These are phyloP conservation scores for Microtus oregoni DNA, from an alignment of 2,113 vertebrate genomes.

Conservation along the genomic window DNA sequence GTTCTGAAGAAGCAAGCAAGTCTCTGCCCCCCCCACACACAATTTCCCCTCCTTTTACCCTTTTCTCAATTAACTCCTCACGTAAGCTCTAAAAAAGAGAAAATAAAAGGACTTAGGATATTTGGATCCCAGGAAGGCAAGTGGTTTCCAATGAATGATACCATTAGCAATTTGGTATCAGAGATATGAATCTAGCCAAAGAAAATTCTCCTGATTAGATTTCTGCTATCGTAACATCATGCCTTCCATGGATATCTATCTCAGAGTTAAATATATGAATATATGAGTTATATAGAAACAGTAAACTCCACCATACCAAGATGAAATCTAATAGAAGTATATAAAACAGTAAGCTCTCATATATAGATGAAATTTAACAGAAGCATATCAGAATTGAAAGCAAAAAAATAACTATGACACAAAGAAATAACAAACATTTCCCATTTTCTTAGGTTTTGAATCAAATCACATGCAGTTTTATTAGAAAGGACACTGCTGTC, in stretches of 20 bases:
- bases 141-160: neutral
- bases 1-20: too few relatives aligned
- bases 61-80: too few relatives aligned
- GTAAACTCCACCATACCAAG: neutral
- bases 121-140: neutral
- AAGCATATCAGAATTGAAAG: neutral
- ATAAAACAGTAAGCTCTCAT: neutral
- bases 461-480: neutral
- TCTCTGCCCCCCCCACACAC: too few relatives aligned
- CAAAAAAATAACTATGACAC: neutral
- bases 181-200: neutral
- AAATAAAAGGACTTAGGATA: neutral
- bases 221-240: neutral
- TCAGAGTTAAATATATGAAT: neutral
- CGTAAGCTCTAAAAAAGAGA: too few relatives aligned
- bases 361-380: neutral
- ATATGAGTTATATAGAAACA: neutral
- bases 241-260: neutral
- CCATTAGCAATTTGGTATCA: neutral
- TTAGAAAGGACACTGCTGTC: neutral
- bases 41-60: too few relatives aligned
- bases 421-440: neutral
- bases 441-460: neutral
- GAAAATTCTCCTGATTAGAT: neutral
- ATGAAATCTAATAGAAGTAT: neutral